phyloP scores from a whole-genome alignment of 2,888 invertebrate species.

The Drosophila parthenogenetica region DNA sequence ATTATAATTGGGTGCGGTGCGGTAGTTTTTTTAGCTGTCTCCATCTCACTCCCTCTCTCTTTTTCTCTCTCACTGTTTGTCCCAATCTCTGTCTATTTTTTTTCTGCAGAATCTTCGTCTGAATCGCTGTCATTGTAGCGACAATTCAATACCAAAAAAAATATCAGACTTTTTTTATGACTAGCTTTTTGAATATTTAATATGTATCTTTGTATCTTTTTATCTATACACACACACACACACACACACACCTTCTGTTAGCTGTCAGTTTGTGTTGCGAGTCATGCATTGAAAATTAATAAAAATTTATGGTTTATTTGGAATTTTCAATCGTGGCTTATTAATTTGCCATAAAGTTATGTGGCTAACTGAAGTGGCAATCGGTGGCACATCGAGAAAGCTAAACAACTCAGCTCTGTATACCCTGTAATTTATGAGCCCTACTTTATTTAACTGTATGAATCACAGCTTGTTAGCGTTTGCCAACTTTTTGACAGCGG shows the following conservation, averaged over 20 bases:
- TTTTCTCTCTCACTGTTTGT: neutral
- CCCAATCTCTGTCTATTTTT: neutral
- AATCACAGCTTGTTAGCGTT: constrained; percentile 23
- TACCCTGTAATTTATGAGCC: neutral
- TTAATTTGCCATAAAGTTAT: constrained; percentile 76
- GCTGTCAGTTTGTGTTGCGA: constrained; percentile 18
- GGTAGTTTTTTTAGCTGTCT: constrained; percentile 43
- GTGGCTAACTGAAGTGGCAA: constrained; percentile 63
- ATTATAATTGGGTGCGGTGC: constrained; percentile 76
- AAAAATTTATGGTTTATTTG: constrained; percentile 79
- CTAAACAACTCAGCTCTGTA: neutral
- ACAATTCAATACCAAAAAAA: constrained; percentile 51
- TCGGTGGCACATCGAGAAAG: constrained; percentile 57
- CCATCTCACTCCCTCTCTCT: neutral
- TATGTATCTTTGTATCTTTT: constrained; percentile 10
- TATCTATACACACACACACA: constrained; percentile 1
- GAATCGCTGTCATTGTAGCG: constrained; percentile 69
- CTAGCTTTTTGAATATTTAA: constrained; percentile 46
- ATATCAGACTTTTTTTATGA: constrained; percentile 32
- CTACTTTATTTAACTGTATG: constrained; percentile 8
- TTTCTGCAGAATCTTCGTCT: constrained; percentile 52
- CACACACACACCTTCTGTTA: neutral
- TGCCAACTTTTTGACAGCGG: no score
- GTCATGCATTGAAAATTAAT: constrained; percentile 69
- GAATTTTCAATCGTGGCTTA: constrained; percentile 61